Evolutionary conservation across 2,888 invertebrate genomes (phyloP).

Genomic region (Ganaspis brasiliensis): DNA sequence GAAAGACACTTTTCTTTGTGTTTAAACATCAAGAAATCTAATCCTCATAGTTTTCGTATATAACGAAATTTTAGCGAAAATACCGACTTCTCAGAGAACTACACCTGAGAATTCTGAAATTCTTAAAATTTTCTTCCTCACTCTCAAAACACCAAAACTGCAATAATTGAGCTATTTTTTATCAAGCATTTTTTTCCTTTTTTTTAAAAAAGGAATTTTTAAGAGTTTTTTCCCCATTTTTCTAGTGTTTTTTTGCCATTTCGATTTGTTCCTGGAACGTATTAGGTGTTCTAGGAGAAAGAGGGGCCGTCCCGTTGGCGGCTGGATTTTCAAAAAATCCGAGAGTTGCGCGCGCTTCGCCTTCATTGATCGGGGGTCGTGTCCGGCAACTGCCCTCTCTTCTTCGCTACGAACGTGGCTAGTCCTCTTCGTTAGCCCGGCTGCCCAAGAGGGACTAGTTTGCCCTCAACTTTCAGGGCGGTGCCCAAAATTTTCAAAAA

Average conservation of each 20-base stretch:
- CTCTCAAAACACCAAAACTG: neutral
- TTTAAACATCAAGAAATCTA: too few species aligned
- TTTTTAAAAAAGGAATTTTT: neutral
- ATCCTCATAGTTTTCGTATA: too few species aligned
- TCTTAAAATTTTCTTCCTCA: neutral
- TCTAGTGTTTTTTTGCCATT: neutral
- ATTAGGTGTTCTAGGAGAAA: slow-evolving; percentile 18
- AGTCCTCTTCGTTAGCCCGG: slow-evolving; percentile 69
- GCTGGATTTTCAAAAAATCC: slow-evolving; percentile 78
- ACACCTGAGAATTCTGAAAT: neutral
- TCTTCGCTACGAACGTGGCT: slow-evolving; percentile 48
- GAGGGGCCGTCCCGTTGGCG: slow-evolving; percentile 72
- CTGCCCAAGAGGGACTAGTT: slow-evolving; percentile 71
- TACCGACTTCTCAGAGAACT: too few species aligned
- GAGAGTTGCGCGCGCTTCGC: slow-evolving; percentile 77
- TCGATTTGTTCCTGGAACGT: slow-evolving; percentile 5
- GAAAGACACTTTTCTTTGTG: too few species aligned
- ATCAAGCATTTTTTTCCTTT: neutral
- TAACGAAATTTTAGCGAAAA: too few species aligned
- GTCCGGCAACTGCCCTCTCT: slow-evolving; percentile 69
- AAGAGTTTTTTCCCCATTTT: neutral
- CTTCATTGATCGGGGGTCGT: slow-evolving; percentile 78
- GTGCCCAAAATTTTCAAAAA: slow-evolving; percentile 72
- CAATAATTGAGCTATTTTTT: neutral
- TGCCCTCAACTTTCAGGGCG: slow-evolving; percentile 76